phyloP scores from a whole-genome alignment of 2,113 vertebrate genomes.

The western clawed frog (Xenopus tropicalis) region DNA sequence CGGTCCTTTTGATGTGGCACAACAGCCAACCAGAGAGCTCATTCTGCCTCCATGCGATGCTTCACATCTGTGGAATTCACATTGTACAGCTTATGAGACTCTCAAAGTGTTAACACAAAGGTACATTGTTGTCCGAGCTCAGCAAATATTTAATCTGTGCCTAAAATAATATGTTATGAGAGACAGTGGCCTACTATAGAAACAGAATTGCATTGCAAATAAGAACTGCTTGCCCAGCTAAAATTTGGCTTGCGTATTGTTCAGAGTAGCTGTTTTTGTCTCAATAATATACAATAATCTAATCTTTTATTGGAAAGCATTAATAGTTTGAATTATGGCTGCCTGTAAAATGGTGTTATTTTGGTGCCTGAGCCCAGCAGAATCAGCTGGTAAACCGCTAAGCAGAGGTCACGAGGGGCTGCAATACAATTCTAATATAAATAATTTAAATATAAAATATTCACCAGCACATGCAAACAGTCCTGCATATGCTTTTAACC shows the following conservation, averaged over 20 bases:
- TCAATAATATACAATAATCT: background rate
- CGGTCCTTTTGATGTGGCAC: slow-evolving; percentile 27
- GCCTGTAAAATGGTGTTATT: no score
- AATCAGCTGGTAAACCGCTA: no score
- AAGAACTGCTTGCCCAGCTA: slow-evolving; percentile 29
- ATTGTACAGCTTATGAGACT: slow-evolving; percentile 28
- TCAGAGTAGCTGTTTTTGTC: background rate
- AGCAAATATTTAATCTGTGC: slow-evolving; percentile 44
- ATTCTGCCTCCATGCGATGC: slow-evolving; percentile 16
- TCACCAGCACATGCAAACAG: no score
- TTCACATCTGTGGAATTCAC: slow-evolving; percentile 44
- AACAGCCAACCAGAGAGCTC: slow-evolving; percentile 22
- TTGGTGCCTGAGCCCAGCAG: no score
- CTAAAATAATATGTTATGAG: slow-evolving; percentile 39
- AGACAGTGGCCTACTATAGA: slow-evolving; percentile 32
- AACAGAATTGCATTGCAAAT: slow-evolving; percentile 37
- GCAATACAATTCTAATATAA: no score
- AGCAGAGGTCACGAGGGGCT: no score
- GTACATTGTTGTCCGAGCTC: slow-evolving; percentile 35
- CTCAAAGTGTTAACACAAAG: slow-evolving; percentile 44
- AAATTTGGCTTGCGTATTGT: slow-evolving; percentile 23
- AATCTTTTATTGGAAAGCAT: background rate
- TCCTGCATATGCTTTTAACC: no score
- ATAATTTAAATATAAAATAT: no score
- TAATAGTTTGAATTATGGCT: background rate